Base-by-base conservation (phyloP, 2,888 invertebrate genomes). In the Epiblema foenella region DNA sequence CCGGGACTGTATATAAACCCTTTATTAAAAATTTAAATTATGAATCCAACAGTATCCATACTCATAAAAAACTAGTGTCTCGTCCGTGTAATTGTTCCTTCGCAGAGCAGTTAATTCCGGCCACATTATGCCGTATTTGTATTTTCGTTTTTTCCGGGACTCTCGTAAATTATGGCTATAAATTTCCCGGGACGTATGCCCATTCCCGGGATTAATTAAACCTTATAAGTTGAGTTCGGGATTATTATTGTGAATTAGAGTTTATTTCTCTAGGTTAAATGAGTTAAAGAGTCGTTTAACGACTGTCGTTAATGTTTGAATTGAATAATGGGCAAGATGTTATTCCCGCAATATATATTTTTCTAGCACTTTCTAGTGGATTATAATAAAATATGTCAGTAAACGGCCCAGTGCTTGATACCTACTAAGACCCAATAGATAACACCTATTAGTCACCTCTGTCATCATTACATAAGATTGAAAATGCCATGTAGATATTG, bases 121-220 rank as follows among this genome's bases (percentile, higher is more conserved):
- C 76, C 78, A 79, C 80, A 86, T 88, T 85, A 87, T 83, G 74
- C 80, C 75, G 79, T 83, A 83, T 87, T 85, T 85, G 85, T 89
- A 84, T 89, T 88, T 85, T 81, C 85, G 46, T 88, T 91, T 91
- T 91, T 90, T 88, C 86, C 84, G 78, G 83, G 81, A 79, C 69
- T 77, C 78, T 79, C 88, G 87, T 92, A 91, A 91, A 91, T 91
- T 89, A 91, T 88, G 81, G 83, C 85, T 78, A 90, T 92, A 91
- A 91, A 91, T 92, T 88, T 79, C 79, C 81, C 82, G 78, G 83
- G 86, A 89, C 89, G 85, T 80, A 83, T 84, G 85, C 85, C 83
- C 83, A 84, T 85, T 83, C 78, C 79, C 79, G 78, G 88, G 89
- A 88, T 89, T 91, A 91, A 92, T 91, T 91, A 90, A 88, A 86